Evolutionary conservation across 2,797 vertebrate genomes (phyloP).

Genomic region (Chaetophractus vellerosus): DNA sequence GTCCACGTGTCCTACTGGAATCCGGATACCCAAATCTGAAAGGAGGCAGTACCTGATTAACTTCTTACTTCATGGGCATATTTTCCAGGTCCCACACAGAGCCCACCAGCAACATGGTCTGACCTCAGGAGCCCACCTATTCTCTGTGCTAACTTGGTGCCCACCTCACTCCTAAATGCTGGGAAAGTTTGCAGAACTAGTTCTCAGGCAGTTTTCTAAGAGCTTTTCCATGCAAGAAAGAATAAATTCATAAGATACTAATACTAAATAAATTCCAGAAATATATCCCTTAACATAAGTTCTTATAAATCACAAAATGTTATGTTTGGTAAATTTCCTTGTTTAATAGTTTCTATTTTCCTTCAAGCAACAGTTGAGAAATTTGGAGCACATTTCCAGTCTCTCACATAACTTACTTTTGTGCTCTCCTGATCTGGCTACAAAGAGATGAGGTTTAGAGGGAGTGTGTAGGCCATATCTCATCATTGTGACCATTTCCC

Average conservation of each 20-base stretch:
- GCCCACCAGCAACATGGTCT: not conserved
- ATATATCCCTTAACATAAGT: not conserved
- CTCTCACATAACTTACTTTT: not conserved
- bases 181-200: not conserved
- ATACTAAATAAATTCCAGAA: slow-evolving; percentile 32
- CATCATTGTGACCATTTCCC: not conserved
- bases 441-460: not conserved
- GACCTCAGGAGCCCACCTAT: not conserved
- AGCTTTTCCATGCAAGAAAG: not conserved
- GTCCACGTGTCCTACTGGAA: slow-evolving; percentile 97
- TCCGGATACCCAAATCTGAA: slow-evolving; percentile 97
- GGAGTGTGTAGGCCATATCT: not conserved
- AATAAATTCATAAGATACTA: not conserved
- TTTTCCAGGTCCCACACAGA: not conserved
- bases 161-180: not conserved
- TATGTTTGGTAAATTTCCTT: slow-evolving; percentile 7
- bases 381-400: not conserved
- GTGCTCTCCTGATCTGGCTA: not conserved
- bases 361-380: not conserved
- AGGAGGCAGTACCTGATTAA: slow-evolving; percentile 64
- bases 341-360: not conserved
- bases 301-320: not conserved
- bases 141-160: not conserved
- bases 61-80: not conserved
- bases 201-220: not conserved